Evolutionary conservation across 2,113 vertebrate species (phyloP).

Genomic region (Pyxicephalus adspersus): DNA sequence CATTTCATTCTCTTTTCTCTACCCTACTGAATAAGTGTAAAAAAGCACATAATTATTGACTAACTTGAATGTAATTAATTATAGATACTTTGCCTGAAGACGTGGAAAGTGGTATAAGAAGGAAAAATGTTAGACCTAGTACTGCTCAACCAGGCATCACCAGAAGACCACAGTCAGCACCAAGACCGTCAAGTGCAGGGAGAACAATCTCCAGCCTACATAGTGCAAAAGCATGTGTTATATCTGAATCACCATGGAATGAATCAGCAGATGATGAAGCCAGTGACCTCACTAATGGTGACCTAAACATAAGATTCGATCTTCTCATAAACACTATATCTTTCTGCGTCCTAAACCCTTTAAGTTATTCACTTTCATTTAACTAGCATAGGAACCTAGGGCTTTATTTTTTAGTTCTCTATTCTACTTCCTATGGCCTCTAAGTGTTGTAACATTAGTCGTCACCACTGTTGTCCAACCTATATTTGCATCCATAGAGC

Average conservation of each 20-base stretch:
- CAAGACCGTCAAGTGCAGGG: conserved; percentile 41
- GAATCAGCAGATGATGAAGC: conserved; percentile 68
- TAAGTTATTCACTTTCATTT: no score
- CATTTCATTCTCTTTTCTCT: no score
- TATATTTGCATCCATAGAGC: no score
- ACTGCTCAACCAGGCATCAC: conserved; percentile 41
- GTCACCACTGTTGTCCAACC: no score
- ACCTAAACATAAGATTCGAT: conserved; percentile 6
- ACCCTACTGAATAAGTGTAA: no score
- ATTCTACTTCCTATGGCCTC: no score
- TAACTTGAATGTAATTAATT: not conserved
- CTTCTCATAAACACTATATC: not conserved
- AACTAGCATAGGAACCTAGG: no score
- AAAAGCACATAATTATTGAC: not conserved
- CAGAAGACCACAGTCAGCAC: conserved; percentile 31
- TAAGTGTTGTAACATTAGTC: no score
- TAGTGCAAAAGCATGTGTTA: conserved; percentile 42
- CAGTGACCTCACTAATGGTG: conserved; percentile 88
- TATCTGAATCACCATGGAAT: conserved; percentile 65
- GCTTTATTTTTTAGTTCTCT: no score
- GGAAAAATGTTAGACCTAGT: conserved; percentile 51
- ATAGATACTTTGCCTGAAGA: conserved; percentile 11
- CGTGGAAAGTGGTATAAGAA: not conserved
- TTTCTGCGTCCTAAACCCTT: no score
- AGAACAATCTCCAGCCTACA: conserved; percentile 55